Evolutionary conservation across 2,113 vertebrate species (phyloP).

Genomic region (Paracyprichromis sp.): DNA sequence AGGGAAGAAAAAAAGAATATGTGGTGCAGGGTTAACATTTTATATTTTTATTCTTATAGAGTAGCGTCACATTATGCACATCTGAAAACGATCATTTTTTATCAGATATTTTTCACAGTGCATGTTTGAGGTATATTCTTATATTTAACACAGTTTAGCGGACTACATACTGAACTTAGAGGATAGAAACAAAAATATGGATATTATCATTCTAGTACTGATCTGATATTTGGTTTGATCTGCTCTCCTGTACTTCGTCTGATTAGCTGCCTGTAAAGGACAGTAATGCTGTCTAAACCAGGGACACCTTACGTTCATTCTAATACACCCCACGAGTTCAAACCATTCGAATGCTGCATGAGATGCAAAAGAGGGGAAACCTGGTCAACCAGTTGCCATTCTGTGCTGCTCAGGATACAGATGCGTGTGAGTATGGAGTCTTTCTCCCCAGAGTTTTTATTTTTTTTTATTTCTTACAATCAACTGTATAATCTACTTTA

Average conservation of each 20-base stretch:
- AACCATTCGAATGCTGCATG: background rate
- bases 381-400: background rate
- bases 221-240: background rate
- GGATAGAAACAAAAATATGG: background rate
- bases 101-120: background rate
- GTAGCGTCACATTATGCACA: fast-evolving
- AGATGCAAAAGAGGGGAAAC: background rate
- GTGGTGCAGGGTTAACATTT: background rate
- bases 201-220: background rate
- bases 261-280: background rate
- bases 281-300: background rate
- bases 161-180: background rate
- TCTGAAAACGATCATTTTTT: background rate
- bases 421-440: background rate
- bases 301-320: background rate
- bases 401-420: background rate
- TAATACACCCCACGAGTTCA: background rate
- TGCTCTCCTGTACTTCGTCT: fast-evolving
- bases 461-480: background rate
- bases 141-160: background rate
- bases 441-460: background rate
- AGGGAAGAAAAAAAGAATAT: background rate
- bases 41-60: background rate
- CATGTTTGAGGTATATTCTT: background rate
- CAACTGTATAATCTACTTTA: background rate